phyloP scores from a whole-genome alignment of 2,888 invertebrate genomes.

The Tetragonula carbonaria region DNA sequence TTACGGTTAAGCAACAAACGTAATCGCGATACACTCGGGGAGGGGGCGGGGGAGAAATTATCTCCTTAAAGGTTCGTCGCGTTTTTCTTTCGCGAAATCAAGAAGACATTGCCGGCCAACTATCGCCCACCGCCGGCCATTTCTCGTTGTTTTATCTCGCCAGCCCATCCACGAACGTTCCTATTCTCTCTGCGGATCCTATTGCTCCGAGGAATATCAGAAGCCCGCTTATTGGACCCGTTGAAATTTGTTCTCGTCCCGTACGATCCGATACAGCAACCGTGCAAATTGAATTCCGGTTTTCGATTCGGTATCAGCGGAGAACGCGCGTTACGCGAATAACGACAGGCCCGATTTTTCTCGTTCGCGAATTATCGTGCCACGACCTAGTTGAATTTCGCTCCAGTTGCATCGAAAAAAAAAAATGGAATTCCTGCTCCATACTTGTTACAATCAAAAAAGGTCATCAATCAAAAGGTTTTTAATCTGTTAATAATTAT shows the following conservation, averaged over 20 bases:
- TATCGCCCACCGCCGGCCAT: conserved; percentile 19
- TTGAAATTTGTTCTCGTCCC: conserved; percentile 42
- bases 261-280: conserved; percentile 42
- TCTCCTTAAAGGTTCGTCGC: conserved; percentile 32
- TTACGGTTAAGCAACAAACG: conserved; percentile 12
- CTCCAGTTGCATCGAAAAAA: background rate
- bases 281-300: conserved; percentile 55
- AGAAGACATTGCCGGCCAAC: conserved; percentile 33
- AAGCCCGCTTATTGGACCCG: conserved; percentile 40
- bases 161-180: conserved; percentile 8
- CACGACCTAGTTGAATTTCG: background rate
- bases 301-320: conserved; percentile 45
- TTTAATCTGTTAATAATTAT: too few relatives aligned
- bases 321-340: conserved; percentile 34
- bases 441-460: too few relatives aligned
- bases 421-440: too few relatives aligned
- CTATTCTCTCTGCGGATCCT: conserved; percentile 3
- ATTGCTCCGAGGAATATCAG: conserved; percentile 39
- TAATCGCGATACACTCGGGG: conserved; percentile 27
- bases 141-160: conserved; percentile 25
- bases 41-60: background rate
- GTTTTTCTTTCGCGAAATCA: conserved; percentile 46
- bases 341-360: conserved; percentile 17
- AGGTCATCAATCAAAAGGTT: too few relatives aligned
- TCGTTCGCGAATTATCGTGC: conserved; percentile 15